Evolutionary conservation across 2,113 vertebrate species (phyloP).

Genomic region (Corapipo altera): DNA sequence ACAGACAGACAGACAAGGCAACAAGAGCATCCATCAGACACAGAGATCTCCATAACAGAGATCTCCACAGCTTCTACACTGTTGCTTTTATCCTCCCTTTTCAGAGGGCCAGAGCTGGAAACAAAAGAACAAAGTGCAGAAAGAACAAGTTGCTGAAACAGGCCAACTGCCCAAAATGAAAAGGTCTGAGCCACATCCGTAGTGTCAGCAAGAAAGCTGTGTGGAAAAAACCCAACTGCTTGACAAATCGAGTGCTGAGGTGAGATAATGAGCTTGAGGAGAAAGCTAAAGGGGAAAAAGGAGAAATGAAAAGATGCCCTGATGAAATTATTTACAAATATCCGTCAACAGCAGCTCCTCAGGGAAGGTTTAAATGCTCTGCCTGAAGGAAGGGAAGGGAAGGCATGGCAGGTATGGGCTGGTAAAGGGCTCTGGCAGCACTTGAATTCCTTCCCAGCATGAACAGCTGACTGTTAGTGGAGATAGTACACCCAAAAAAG

Average conservation of each 20-base stretch:
- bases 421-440: neutral
- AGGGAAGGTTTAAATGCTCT: neutral
- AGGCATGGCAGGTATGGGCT: neutral
- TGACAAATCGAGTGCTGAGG: neutral
- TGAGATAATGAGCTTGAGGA: neutral
- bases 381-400: neutral
- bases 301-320: neutral
- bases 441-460: fast-evolving
- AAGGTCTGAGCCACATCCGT: neutral
- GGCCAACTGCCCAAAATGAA: neutral
- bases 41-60: neutral
- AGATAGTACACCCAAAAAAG: neutral
- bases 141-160: neutral
- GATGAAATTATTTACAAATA: neutral
- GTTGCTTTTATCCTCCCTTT: neutral
- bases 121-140: neutral
- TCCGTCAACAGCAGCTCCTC: neutral
- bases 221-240: neutral
- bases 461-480: neutral
- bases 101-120: neutral
- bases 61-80: neutral
- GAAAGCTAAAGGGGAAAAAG: neutral
- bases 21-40: neutral
- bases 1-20: neutral
- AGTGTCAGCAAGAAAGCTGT: neutral